phyloP scores from a whole-genome alignment of 2,113 vertebrate genomes.

The Rhinoptilus africanus region DNA sequence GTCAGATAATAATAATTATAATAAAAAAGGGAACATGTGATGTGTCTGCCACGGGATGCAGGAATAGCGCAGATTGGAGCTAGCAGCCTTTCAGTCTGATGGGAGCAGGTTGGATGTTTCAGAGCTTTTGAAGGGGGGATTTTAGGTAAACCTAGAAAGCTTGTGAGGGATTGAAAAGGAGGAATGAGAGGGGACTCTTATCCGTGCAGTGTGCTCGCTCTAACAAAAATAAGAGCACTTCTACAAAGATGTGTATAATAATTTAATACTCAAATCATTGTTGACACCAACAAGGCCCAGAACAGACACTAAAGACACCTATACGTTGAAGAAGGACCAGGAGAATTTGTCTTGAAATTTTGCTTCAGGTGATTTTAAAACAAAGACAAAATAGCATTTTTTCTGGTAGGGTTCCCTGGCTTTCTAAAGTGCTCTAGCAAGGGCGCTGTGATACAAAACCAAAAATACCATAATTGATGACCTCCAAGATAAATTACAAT shows the following conservation, averaged over 20 bases:
- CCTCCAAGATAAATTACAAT: not conserved
- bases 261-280: not conserved
- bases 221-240: not conserved
- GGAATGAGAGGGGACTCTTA: not conserved
- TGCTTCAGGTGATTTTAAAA: not conserved
- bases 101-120: not conserved
- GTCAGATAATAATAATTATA: not conserved
- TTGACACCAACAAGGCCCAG: not conserved
- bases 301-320: not conserved
- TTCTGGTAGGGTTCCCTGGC: not conserved
- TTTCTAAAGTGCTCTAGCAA: not conserved
- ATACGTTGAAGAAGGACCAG: not conserved
- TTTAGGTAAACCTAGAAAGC: not conserved
- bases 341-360: not conserved
- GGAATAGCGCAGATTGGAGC: not conserved
- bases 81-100: not conserved
- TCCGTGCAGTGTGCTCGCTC: not conserved
- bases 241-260: not conserved
- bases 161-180: not conserved
- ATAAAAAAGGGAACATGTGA: not conserved
- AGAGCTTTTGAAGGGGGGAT: not conserved
- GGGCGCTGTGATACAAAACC: not conserved
- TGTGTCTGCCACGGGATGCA: not conserved
- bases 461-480: not conserved
- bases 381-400: not conserved